Conservation (phyloP, 2,113 vertebrate species). For the Aix galericulata region DNA sequence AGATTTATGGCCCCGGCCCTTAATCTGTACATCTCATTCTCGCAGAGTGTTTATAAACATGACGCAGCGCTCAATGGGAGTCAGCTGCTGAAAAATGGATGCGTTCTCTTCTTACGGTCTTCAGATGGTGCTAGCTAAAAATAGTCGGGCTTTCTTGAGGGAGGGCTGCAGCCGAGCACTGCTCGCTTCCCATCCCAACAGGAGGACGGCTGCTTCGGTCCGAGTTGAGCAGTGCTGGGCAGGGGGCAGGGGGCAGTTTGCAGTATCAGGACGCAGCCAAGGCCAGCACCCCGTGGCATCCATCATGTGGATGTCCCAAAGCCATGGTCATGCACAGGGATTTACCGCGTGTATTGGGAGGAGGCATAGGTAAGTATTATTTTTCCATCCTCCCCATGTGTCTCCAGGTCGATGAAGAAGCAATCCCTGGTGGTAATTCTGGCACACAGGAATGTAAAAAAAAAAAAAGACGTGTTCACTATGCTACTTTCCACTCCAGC, state of each 20-base stretch:
- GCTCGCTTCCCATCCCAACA: neutral
- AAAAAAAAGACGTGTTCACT: neutral
- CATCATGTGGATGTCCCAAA: neutral
- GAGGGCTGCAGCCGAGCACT: neutral
- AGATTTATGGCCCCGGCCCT: slow-evolving; percentile 14
- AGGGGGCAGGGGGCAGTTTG: neutral
- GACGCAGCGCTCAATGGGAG: neutral
- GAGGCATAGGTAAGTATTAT: neutral
- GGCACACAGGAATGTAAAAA: neutral
- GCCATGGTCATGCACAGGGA: neutral
- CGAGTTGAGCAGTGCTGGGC: neutral
- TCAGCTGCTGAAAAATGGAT: neutral
- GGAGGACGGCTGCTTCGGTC: neutral
- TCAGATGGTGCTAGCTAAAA: neutral
- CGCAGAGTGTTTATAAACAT: neutral
- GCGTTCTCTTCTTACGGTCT: neutral
- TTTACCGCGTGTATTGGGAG: neutral
- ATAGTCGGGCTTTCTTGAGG: neutral
- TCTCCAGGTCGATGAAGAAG: neutral
- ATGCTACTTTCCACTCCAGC: neutral
- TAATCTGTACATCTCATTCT: neutral
- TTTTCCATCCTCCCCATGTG: neutral
- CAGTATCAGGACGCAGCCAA: neutral
- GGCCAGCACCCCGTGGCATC: neutral
- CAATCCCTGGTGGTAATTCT: neutral